Evolutionary conservation across 2,797 vertebrate genomes (phyloP), one percentile per base, ranked within the genome.

Genomic region (Podarcis lilfordi): DNA sequence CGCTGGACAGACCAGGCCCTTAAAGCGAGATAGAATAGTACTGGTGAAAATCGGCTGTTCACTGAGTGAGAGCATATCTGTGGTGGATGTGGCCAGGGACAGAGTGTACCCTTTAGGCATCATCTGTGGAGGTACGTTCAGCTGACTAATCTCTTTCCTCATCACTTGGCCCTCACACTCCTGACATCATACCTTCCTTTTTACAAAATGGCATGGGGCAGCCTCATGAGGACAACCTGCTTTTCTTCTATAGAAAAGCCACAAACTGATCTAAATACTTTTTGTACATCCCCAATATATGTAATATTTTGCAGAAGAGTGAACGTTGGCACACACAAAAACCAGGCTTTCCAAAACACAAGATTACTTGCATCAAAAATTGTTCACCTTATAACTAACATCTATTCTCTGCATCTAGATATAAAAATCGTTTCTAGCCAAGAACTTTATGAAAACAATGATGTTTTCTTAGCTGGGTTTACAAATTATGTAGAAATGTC

Each of bases 381-480:
- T 13, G 6, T 50, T 72, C 82, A 83, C 2, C 21, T 72, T 84
- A 72, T 50, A 15, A 74, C 69, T 27, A 69, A 21, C 7, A 43
- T n/a, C 40, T 32, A n/a, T 9, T 71, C 27, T 17, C 23, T 86
- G 25, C 1, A 5, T 5, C 19, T 74, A 89, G 89, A 35, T 15
- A 15, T 29, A 75, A 89, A 91, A 91, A 92, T 23, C 25, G 27
- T 84, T 61, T 3, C 64, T 61, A n/a, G 78, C 32, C 23, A 50
- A 82, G 27, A 83, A 37, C 43, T 37, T 23, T 13, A 83, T 13
- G 25, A 11, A n/a, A 59, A n/a, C n/a, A 76, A 23, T 50, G 10
- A 9, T 27, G 45, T 86, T 76, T 75, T 35, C 40, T 64, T 15
- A 77, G 3, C 10, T 85, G 81, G 3, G 32, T 32, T 82, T 84